Base-by-base conservation (phyloP, 2,113 vertebrate genomes). In the western clawed frog (Xenopus tropicalis) region DNA sequence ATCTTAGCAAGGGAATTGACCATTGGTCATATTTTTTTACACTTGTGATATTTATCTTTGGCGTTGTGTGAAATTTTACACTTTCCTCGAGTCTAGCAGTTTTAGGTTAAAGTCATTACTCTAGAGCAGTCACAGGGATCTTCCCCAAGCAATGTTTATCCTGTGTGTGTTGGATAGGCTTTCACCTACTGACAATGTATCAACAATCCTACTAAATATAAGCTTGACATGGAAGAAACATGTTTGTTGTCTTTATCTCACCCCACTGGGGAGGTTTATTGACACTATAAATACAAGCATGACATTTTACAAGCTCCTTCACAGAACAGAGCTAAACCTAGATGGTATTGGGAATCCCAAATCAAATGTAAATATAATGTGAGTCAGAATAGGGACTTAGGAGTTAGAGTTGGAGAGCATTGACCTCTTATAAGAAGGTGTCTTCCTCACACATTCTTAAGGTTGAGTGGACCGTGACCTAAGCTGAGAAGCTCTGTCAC, bases 401-500 rank as follows among this genome's bases (percentile, higher is more conserved):
- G 68, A 63, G 66, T 61, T 54, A 24, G 52, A 62, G 58, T n/a
- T 61, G 14, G 19, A 57, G 20, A 54, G 58, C 20, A 13, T 46
- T 62, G 66, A 51, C 44, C 72, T 61, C 72, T 69, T 8, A 43
- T 16, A n/a, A 69, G 57, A 76, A 69, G 57, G 43, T 29, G 51
- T 21, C 21, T 37, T 54, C 52, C 67, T 68, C 57, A 75, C 72
- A 69, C 72, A 69, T 76, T 76, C 66, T 76, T 69, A 69, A 76
- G 73, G 66, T 63, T 69, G 57, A 76, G 73, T 76, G 73, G 66
- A 69, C 66, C 73, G 21, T 76, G 59, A 76, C 61, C 25, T 56
- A n/a, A 69, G 58, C 16, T 69, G 58, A 69, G 73, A 63, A 54
- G 57, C 57, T 69, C 73, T 76, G 73, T 76, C 73, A 75, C 59